These are phyloP conservation scores for Catotricha subobsoleta DNA, from an alignment of 2,888 invertebrate species.

Conservation along the genomic window DNA sequence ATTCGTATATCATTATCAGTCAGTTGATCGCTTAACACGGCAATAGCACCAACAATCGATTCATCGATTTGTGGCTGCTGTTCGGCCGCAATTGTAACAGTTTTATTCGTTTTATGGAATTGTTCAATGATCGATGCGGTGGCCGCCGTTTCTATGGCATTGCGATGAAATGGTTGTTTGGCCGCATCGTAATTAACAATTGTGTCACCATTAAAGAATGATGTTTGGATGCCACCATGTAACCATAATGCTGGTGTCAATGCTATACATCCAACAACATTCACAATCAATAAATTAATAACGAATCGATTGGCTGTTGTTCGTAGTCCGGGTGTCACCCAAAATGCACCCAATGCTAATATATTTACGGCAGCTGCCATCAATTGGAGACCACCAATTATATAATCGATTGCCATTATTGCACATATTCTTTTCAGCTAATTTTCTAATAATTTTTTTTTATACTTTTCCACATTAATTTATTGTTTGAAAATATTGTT, in stretches of 20 bases:
- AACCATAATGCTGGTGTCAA: conserved; percentile 24
- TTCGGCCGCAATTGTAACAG: background rate
- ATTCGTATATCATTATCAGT: too few relatives aligned
- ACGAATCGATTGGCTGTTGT: conserved; percentile 31
- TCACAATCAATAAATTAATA: conserved; percentile 28
- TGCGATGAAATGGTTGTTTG: too few relatives aligned
- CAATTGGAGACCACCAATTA: conserved; percentile 28
- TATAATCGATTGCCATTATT: conserved; percentile 28
- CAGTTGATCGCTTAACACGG: too few relatives aligned
- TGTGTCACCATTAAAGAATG: background rate
- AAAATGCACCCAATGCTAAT: conserved; percentile 29
- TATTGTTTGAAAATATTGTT: too few relatives aligned
- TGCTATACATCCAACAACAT: conserved; percentile 26
- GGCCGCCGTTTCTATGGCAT: background rate
- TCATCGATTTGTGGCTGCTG: background rate
- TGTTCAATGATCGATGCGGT: background rate
- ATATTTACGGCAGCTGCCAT: conserved; percentile 28
- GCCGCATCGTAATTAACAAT: background rate
- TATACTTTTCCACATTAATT: too few relatives aligned
- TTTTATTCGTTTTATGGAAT: background rate
- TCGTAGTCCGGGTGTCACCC: conserved; percentile 30
- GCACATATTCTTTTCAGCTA: too few relatives aligned
- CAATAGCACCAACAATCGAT: background rate
- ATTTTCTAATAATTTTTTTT: too few relatives aligned
- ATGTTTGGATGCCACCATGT: background rate